These are phyloP conservation scores for Brachirus orientalis DNA, from an alignment of 2,113 vertebrate genomes.

Conservation along the genomic window DNA sequence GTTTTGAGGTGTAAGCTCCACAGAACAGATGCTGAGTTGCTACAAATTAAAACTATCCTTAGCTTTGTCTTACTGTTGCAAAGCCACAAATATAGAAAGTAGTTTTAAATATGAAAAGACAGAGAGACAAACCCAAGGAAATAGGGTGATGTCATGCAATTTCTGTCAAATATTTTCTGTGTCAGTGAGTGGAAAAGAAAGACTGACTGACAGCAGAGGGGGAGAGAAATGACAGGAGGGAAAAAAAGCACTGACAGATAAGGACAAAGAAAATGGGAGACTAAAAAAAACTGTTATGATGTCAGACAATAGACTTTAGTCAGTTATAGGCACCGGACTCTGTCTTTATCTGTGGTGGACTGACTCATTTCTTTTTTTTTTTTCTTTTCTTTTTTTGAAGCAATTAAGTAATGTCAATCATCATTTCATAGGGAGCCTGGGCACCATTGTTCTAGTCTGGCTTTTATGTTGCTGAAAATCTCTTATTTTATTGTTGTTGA, in stretches of 20 bases:
- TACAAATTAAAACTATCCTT: too few species aligned
- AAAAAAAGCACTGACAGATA: background rate
- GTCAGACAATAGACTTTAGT: background rate
- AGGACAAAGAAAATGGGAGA: background rate
- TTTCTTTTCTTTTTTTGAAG: background rate
- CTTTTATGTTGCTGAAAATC: too few species aligned
- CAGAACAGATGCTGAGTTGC: too few species aligned
- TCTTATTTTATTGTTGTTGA: too few species aligned
- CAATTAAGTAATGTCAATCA: background rate
- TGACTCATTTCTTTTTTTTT: background rate
- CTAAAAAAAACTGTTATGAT: background rate
- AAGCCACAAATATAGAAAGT: background rate
- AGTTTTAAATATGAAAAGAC: background rate
- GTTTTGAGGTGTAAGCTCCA: too few species aligned
- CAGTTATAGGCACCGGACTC: background rate
- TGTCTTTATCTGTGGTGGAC: background rate
- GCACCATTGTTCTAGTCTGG: too few species aligned
- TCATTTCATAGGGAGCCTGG: background rate
- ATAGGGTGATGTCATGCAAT: constrained; percentile 1
- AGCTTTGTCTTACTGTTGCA: too few species aligned
- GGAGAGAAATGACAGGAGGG: constrained; percentile 1
- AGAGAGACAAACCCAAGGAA: background rate
- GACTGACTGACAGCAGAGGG: constrained; percentile 2
- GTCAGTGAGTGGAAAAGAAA: background rate
- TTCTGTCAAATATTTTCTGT: constrained; percentile 12